Base-by-base conservation (phyloP, 2,888 invertebrate species). In the Idaea dimidiata region DNA sequence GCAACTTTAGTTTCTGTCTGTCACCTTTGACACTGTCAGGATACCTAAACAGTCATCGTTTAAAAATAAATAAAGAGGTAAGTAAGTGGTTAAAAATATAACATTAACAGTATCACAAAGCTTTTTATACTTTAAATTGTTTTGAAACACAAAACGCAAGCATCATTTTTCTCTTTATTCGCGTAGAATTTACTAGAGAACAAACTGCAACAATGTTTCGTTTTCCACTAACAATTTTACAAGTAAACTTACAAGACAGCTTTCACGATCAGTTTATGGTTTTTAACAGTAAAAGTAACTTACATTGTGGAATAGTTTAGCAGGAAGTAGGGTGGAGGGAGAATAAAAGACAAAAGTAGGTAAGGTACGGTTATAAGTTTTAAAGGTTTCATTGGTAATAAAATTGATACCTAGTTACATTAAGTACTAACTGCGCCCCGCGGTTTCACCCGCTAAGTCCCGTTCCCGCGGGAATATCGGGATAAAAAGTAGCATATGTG, bases 161-260 rank as follows among this genome's bases (percentile, higher is more conserved):
- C 24, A 43, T 10, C 43, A 43, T 43, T 43, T 43, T 43, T 43
- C 43, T 43, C 43, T 10, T 3, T 14, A 43, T 43, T 14, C 43
- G 14, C 8, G 43, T 14, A 43, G 14, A 43, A 10, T 43, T 8
- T 43, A 43, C 43, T 43, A 43, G 17, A 17, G 14, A 56, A 14
- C 56, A 56, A 56, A 56, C 18, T 17, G 56, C 18, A 17, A 56
- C 56, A 56, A 56, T 56, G 56, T 56, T 17, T 14, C 17, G 18
- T 17, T 56, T 18, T 18, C 16, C 56, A n/a, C 17, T 17, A 17
- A 18, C 56, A 57, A 54, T 24, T 58, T 32, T 62, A 59, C 55
- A 58, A 60, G 60, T 59, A 66, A 57, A 61, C 62, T 59, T 61
- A 55, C 43, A 54, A 61, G 56, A 59, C 59, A 56, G 63, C 63